Percentiles rank a stretch among this genome's conserved stretches.
These are phyloP conservation scores for Numenius phaeopus DNA, from an alignment of 2,797 vertebrate species.

Conservation along the genomic window DNA sequence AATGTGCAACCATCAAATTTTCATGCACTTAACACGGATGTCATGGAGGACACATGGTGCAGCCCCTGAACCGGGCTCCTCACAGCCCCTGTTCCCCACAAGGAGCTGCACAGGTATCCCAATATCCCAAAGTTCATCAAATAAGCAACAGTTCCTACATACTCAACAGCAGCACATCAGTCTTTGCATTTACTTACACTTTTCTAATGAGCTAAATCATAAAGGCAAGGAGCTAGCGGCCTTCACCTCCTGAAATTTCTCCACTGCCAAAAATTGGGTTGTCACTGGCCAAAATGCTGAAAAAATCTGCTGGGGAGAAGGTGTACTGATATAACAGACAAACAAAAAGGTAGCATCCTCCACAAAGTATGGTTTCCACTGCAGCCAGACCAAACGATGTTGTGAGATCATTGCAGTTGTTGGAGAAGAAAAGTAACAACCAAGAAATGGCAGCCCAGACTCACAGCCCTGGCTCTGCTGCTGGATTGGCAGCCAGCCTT, in stretches of 20 bases:
- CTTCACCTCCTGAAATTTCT: neutral
- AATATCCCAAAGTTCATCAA: neutral
- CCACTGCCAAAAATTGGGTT: neutral
- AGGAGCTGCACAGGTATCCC: neutral
- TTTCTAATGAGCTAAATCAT: neutral
- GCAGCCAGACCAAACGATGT: neutral
- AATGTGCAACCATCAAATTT: neutral
- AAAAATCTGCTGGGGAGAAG: neutral
- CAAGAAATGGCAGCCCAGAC: neutral
- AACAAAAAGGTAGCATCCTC: neutral
- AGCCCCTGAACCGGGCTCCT: neutral
- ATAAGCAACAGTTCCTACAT: neutral
- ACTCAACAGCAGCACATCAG: neutral
- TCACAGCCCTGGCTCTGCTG: neutral
- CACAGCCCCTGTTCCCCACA: neutral
- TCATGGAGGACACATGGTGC: neutral
- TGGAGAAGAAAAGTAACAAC: neutral
- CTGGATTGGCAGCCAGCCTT: neutral
- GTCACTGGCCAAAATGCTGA: neutral
- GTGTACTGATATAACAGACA: neutral
- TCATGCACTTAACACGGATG: neutral
- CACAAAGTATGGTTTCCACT: neutral
- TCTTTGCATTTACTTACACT: neutral
- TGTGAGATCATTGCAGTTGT: neutral
- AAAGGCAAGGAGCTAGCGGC: neutral